A percentile compares a stretch with the other conserved stretches of the same genome.
These are phyloP conservation scores for Parnassius apollo DNA, from an alignment of 2,888 invertebrate species.

Conservation along the genomic window DNA sequence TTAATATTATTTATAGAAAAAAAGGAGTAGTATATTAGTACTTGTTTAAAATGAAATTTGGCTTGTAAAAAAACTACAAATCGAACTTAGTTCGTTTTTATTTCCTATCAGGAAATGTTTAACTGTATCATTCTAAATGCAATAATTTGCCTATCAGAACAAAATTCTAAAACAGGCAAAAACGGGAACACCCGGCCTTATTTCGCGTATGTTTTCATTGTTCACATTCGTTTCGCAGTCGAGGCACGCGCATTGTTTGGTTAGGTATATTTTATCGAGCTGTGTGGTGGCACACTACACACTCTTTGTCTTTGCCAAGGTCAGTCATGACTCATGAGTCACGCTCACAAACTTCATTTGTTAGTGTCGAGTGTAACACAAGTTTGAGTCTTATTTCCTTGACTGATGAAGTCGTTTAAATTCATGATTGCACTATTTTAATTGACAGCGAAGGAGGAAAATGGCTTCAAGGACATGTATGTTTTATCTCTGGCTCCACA, in stretches of 20 bases:
- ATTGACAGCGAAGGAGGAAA: slow-evolving; percentile 24
- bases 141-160: too few species aligned
- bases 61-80: too few species aligned
- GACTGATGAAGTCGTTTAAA: neutral
- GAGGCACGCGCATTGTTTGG: slow-evolving; percentile 48
- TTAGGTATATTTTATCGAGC: slow-evolving; percentile 61
- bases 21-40: too few species aligned
- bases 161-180: too few species aligned
- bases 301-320: slow-evolving; percentile 76
- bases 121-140: too few species aligned
- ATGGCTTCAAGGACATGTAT: slow-evolving; percentile 17
- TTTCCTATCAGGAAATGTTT: too few species aligned
- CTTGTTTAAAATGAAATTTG: too few species aligned
- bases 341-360: slow-evolving; percentile 21
- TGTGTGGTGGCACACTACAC: slow-evolving; percentile 54
- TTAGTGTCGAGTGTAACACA: neutral
- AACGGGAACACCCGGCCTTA: slow-evolving; percentile 33
- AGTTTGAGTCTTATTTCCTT: slow-evolving; percentile 6
- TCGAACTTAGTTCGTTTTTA: too few species aligned
- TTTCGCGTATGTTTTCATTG: slow-evolving; percentile 44
- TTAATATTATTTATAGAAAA: too few species aligned
- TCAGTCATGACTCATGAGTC: slow-evolving; percentile 56
- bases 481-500: slow-evolving; percentile 11
- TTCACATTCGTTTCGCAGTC: slow-evolving; percentile 39
- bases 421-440: neutral